Conservation (phyloP, 2,797 vertebrate species). For the Agapornis canus region DNA sequence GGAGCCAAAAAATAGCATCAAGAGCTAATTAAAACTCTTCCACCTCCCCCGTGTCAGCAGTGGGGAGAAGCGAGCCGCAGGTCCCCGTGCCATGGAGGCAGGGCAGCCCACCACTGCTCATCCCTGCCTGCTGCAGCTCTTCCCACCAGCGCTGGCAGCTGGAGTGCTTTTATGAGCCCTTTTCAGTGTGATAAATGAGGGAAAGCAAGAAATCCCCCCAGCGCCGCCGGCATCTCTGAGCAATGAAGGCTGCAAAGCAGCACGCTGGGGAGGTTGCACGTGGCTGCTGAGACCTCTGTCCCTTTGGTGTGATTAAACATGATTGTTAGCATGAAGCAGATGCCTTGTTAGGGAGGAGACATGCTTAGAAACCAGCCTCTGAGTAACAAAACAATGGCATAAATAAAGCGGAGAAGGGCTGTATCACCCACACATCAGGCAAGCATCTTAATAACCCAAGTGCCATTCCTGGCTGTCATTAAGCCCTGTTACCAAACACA, state of each 20-base stretch:
- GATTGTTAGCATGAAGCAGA: not conserved
- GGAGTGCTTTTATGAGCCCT: not conserved
- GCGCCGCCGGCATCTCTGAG: accelerated
- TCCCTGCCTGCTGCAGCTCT: not conserved
- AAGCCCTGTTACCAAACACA: not conserved
- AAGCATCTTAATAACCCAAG: not conserved
- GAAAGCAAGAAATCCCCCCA: not conserved
- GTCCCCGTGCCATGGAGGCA: not conserved
- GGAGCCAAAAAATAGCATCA: conserved; percentile 38
- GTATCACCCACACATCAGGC: not conserved
- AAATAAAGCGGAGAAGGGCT: not conserved
- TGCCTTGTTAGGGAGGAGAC: not conserved
- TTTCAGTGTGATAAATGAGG: not conserved
- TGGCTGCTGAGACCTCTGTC: accelerated
- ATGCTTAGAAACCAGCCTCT: not conserved
- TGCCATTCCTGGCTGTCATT: not conserved
- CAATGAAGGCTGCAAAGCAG: not conserved
- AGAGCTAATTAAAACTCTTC: conserved; percentile 38
- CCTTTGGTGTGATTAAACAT: accelerated
- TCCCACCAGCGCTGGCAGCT: not conserved
- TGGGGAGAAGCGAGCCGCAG: not conserved
- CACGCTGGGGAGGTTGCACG: accelerated
- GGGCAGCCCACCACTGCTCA: not conserved
- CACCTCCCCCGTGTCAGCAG: not conserved
- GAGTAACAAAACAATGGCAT: accelerated